phyloP scores from a whole-genome alignment of 2,113 vertebrate species.

The Promerops cafer region DNA sequence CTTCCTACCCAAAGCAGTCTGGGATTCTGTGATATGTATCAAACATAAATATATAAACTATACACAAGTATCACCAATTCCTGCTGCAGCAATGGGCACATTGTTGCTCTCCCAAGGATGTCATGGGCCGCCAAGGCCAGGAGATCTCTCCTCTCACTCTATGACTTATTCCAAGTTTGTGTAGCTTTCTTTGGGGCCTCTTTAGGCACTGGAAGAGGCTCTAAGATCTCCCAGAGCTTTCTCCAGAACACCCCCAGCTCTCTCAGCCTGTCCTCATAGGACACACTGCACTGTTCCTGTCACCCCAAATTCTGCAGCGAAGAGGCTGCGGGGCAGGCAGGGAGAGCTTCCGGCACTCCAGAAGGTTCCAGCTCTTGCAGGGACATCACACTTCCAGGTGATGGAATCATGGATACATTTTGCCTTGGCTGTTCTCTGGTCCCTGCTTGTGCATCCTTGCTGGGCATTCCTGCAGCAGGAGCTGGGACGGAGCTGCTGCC shows the following conservation, averaged over 20 bases:
- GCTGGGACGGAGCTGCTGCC: neutral
- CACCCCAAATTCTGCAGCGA: rapidly evolving
- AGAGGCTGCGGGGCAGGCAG: neutral
- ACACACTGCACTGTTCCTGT: neutral
- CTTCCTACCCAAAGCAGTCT: neutral
- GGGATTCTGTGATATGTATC: neutral
- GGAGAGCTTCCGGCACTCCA: rapidly evolving
- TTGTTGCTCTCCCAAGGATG: neutral
- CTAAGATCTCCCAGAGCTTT: neutral
- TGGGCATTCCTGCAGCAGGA: neutral
- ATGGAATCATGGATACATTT: neutral
- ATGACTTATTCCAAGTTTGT: neutral
- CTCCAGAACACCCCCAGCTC: neutral
- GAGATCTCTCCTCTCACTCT: neutral
- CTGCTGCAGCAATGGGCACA: neutral
- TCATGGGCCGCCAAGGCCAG: neutral
- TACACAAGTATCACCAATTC: neutral
- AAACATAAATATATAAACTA: neutral
- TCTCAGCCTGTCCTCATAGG: neutral
- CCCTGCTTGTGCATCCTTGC: neutral
- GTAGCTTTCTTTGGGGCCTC: neutral
- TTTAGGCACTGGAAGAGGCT: neutral
- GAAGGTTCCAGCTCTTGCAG: neutral
- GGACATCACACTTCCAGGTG: rapidly evolving
- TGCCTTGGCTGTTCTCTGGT: neutral